A percentile compares a stretch with the other conserved stretches of the same genome.
Evolutionary conservation across 2,113 vertebrate genomes (phyloP).

Genomic region (Deroptyus accipitrinus): DNA sequence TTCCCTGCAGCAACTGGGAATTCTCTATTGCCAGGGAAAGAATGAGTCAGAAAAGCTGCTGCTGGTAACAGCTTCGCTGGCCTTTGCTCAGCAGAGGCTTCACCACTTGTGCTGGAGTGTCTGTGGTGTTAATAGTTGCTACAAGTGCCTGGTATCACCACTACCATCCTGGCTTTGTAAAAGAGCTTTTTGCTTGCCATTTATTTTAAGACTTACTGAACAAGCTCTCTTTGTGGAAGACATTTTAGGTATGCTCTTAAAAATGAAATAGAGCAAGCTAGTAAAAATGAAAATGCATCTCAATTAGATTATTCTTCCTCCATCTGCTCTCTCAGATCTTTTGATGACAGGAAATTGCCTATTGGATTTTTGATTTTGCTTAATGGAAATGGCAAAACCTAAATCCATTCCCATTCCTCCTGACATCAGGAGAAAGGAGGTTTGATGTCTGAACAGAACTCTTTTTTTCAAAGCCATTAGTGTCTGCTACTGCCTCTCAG

Average conservation of each 20-base stretch:
- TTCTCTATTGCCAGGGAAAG: background rate
- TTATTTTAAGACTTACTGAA: conserved; percentile 36
- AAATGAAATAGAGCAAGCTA: conserved; percentile 10
- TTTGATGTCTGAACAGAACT: background rate
- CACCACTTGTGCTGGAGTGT: background rate
- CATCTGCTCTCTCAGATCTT: conserved; percentile 46
- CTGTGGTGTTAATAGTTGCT: background rate
- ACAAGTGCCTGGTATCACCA: conserved; percentile 21
- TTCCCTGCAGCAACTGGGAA: conserved; percentile 10
- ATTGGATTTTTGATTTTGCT: conserved; percentile 53
- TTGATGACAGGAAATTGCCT: conserved; percentile 56
- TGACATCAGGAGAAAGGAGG: background rate
- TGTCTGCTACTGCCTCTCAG: background rate
- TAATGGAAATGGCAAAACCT: conserved; percentile 46
- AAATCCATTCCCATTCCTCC: conserved; percentile 15
- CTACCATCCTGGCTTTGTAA: background rate
- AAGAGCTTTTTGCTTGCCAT: background rate
- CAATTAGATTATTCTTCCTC: conserved; percentile 55
- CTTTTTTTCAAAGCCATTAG: background rate
- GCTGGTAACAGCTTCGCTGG: conserved; percentile 4
- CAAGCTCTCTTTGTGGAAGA: background rate
- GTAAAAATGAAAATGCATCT: conserved; percentile 36
- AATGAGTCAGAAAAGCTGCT: conserved; percentile 33
- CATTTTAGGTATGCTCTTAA: conserved; percentile 19
- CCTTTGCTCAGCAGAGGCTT: conserved; percentile 12